phyloP scores from a whole-genome alignment of 2,113 vertebrate species.

The Myocastor coypus region DNA sequence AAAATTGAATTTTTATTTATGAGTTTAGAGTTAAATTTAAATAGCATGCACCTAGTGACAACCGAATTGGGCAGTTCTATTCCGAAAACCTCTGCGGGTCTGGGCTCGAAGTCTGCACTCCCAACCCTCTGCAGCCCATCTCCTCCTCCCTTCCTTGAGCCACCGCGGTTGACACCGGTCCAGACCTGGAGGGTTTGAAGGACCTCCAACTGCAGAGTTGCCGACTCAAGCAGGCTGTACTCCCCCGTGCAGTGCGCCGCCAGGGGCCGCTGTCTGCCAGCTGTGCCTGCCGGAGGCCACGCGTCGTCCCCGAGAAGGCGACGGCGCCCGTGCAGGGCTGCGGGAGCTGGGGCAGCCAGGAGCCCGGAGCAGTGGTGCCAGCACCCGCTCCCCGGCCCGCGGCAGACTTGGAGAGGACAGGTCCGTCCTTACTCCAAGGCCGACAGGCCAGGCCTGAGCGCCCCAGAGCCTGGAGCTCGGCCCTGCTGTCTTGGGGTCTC shows the following conservation, averaged over 20 bases:
- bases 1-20: neutral
- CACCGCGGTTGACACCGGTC: neutral
- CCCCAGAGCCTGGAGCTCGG: neutral
- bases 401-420: neutral
- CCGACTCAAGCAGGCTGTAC: neutral
- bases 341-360: neutral
- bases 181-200: neutral
- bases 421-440: neutral
- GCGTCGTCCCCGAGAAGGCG: neutral
- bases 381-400: neutral
- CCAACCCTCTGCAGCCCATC: fast-evolving
- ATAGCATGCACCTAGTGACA: neutral
- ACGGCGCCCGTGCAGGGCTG: neutral
- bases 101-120: neutral
- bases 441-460: neutral
- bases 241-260: neutral
- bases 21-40: neutral
- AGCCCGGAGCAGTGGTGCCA: neutral
- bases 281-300: neutral
- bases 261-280: conserved; percentile 78
- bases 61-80: neutral
- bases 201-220: neutral
- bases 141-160: neutral
- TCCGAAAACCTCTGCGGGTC: neutral
- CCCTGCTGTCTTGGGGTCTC: neutral